phyloP scores from a whole-genome alignment of 2,113 vertebrate species.

The Arothron firmamentum region DNA sequence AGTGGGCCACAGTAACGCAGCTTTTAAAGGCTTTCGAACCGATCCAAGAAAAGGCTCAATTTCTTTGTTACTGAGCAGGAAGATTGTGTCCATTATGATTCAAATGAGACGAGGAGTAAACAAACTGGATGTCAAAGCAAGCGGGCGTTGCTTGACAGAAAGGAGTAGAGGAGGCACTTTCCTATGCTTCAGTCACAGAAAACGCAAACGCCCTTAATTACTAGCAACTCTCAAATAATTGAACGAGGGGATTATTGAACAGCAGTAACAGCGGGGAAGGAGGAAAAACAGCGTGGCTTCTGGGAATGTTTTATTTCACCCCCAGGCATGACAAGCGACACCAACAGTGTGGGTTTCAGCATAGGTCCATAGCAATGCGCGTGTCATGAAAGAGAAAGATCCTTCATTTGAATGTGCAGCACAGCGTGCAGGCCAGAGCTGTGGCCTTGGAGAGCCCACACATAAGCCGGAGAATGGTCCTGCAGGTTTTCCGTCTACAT shows the following conservation, averaged over 20 bases:
- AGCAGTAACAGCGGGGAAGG: too few relatives aligned
- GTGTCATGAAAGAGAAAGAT: constrained; percentile 6
- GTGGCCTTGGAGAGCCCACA: constrained; percentile 59
- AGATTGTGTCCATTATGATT: constrained; percentile 27
- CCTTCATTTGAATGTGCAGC: constrained; percentile 25
- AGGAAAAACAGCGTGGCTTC: too few relatives aligned
- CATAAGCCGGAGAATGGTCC: constrained; percentile 9
- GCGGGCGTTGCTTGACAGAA: too few relatives aligned
- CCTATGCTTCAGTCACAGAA: too few relatives aligned
- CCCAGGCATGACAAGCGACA: too few relatives aligned
- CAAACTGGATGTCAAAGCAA: constrained; percentile 17
- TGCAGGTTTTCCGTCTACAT: constrained; percentile 22
- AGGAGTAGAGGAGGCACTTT: too few relatives aligned
- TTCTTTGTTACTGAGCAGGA: constrained; percentile 11
- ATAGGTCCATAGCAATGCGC: too few relatives aligned
- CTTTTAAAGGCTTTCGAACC: constrained; percentile 18
- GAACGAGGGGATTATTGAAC: too few relatives aligned
- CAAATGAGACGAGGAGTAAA: constrained; percentile 37
- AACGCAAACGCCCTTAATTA: too few relatives aligned
- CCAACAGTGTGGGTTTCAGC: too few relatives aligned
- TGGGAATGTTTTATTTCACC: too few relatives aligned
- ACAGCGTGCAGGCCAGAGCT: constrained; percentile 14
- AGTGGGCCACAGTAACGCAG: background rate
- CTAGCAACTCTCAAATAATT: too few relatives aligned
- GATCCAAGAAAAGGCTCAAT: constrained; percentile 29